A percentile compares a stretch with the other conserved stretches of the same genome.
Conservation (phyloP, 92 coral and sea anemone genomes). For the Epizoanthus fatuus region DNA sequence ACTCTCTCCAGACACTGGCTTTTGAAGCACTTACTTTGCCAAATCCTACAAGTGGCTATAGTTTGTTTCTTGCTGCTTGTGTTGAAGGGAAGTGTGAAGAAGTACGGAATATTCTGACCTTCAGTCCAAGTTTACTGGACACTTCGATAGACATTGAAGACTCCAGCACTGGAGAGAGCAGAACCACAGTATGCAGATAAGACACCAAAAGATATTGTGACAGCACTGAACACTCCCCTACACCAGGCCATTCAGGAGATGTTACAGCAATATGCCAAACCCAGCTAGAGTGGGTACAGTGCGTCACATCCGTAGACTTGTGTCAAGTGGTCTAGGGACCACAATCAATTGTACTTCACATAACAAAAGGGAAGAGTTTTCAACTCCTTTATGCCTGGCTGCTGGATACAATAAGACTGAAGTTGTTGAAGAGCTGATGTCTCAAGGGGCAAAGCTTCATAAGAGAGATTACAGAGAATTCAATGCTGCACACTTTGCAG, state of each 20-base stretch:
- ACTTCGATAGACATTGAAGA: not conserved
- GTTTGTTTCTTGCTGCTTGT: no score
- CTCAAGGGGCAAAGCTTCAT: not conserved
- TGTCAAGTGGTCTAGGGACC: no score
- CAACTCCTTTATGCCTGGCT: no score
- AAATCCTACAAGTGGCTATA: no score
- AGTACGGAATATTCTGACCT: not conserved
- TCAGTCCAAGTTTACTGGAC: not conserved
- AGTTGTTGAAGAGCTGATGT: no score
- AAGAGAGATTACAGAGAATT: not conserved
- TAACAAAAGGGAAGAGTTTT: not conserved
- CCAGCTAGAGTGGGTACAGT: no score
- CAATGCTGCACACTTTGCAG: slow-evolving; percentile 30
- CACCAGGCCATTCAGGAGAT: not conserved
- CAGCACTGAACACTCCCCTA: not conserved
- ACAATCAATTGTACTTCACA: not conserved
- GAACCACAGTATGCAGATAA: not conserved
- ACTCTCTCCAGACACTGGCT: slow-evolving; percentile 7
- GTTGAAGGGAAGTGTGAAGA: not conserved
- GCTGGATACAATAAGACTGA: no score
- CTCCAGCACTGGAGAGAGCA: not conserved
- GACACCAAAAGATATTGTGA: not conserved
- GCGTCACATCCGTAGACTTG: no score
- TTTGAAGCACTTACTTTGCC: not conserved
- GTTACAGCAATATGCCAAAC: slow-evolving; percentile 1